Base-by-base conservation (phyloP, 2,888 invertebrate genomes). In the Rosalia funebris region DNA sequence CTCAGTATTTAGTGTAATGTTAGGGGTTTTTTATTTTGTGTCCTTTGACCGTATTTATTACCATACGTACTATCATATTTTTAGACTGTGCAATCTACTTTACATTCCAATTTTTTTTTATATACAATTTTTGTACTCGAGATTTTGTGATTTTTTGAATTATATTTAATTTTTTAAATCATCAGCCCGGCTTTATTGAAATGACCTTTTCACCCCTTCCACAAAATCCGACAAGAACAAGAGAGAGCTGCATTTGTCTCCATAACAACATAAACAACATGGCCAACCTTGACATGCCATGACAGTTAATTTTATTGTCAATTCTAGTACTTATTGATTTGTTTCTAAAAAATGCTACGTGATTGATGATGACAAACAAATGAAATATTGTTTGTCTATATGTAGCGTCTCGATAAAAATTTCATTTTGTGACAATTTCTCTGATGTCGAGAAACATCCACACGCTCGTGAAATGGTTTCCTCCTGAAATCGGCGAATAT, bases 391-490 rank as follows among this genome's bases (percentile, higher is more conserved):
- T n/a, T n/a, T n/a, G n/a, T n/a, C n/a, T n/a, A n/a, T n/a, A n/a
- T n/a, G n/a, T n/a, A n/a, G n/a, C n/a, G n/a, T n/a, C n/a, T n/a
- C n/a, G n/a, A n/a, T n/a, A n/a, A n/a, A n/a, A n/a, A n/a, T n/a
- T 25, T 25, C 25, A 5, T 25, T 25, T 3, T 3, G 25, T 25
- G 3, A 5, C 4, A 25, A 25, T 25, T 5, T 5, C 25, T 25
- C 66, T 66, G 53, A 82, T 82, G 82, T 81, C 80, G 65, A 75
- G 76, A 69, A 77, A 76, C 70, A 75, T 76, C 42, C 78, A 80
- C 68, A 80, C 79, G 54, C 75, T 82, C 41, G 75, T 77, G 32
- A 82, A 82, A 80, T 87, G 87, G 87, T 81, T 88, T 15, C 86
- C 85, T 64, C 80, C 84, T 47, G 85, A 87, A 72, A 82, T 81